Base-by-base conservation (phyloP, 2,888 invertebrate genomes). In the Syritta pipiens region DNA sequence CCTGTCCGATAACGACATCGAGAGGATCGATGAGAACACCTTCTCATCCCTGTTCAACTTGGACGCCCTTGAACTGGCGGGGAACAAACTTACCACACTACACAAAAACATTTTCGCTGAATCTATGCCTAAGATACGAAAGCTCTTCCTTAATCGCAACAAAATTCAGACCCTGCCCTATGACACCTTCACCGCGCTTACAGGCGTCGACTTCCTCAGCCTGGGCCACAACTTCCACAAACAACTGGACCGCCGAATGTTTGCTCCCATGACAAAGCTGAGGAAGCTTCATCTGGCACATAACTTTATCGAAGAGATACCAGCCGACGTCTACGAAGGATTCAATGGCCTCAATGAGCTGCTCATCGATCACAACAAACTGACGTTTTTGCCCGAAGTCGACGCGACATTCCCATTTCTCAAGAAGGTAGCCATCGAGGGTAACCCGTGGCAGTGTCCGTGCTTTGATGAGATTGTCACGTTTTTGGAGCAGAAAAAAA, bases 361-460 rank as follows among this genome's bases (percentile, higher is more conserved):
- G 3, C 75, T 86, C 0, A 81, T 88, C 12, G 87, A 88, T 57
- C 85, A 86, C 55, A 88, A 88, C 59, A 84, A 84, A 51, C 67
- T 88, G 3, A 85, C 86, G 1, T 88, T 85, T 72, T 68, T 88
- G 10, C 84, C 87, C 1, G 81, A 84, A 42, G 77, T 82, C 0
- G 85, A 85, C 59, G 83, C 81, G 0, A 83, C 82, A 3, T 85
- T 88, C 57, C 76, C 82, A 0, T 71, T 79, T 0, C 67, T 88
- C 0, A 79, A 69, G 7, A 85, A 85, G 14, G 69, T 85, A 1
- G 68, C 86, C 0, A 82, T 88, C 2, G 88, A 88, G 53, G 88
- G 86, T 1, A 88, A 88, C 82, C 88, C 88, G 0, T 88, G 88
- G 88, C 87, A 88, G 49, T 88, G 88, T 71, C 83, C 84, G 0